phyloP scores from a whole-genome alignment of 2,888 invertebrate genomes.

The Drosophila maculinotata region DNA sequence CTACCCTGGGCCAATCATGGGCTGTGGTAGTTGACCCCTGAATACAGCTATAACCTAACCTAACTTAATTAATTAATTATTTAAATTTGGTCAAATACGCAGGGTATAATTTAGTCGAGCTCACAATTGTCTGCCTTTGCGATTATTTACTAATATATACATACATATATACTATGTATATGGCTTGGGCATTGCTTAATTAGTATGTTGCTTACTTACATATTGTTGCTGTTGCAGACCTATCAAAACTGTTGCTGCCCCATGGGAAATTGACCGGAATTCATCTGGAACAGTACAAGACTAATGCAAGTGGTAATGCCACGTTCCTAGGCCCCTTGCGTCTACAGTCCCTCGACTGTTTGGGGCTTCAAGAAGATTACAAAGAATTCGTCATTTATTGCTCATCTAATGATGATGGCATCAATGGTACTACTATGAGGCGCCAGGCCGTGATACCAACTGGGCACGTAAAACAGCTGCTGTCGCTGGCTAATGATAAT shows the following conservation, averaged over 20 bases:
- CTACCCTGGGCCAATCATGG: too few relatives aligned
- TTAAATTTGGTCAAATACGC: too few relatives aligned
- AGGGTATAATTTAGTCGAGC: constrained; percentile 10
- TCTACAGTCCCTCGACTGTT: constrained; percentile 17
- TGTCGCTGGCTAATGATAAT: constrained; percentile 8
- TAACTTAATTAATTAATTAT: too few relatives aligned
- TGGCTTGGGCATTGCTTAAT: too few relatives aligned
- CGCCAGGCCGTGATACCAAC: constrained; percentile 19
- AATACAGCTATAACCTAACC: too few relatives aligned
- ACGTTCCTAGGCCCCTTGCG: constrained; percentile 9
- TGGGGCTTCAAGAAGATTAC: constrained; percentile 24
- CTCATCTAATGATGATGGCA: neutral
- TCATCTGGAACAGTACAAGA: neutral
- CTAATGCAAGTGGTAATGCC: constrained; percentile 10
- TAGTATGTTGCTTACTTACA: too few relatives aligned
- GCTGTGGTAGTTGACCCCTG: too few relatives aligned
- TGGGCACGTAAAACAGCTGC: constrained; percentile 63
- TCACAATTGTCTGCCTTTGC: too few relatives aligned
- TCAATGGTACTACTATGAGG: neutral
- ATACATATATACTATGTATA: too few relatives aligned
- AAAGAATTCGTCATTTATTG: constrained; percentile 41
- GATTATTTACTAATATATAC: too few relatives aligned
- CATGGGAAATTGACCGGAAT: constrained; percentile 12
- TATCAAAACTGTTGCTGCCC: constrained; percentile 13
- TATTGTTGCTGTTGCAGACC: constrained; percentile 30